Conservation (phyloP, 2,797 vertebrate species). For the Melanogrammus aeglefinus region DNA sequence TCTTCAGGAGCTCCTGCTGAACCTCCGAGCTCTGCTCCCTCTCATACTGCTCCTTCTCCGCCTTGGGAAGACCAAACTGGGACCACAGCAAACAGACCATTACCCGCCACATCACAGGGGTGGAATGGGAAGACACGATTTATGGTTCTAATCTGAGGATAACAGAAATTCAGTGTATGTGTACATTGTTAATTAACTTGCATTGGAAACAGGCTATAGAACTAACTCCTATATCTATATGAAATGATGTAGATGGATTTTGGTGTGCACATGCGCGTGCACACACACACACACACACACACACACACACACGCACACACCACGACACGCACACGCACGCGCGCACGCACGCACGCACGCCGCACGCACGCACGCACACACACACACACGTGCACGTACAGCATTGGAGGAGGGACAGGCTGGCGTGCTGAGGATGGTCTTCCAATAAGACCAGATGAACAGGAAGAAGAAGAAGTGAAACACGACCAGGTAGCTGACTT, state of each 20-base stretch:
- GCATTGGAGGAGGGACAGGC: conserved; percentile 86
- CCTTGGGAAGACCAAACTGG: conserved; percentile 80
- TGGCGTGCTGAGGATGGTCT: conserved; percentile 89
- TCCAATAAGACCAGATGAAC: conserved; percentile 98
- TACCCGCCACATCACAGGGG: background rate
- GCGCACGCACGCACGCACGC: background rate
- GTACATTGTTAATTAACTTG: background rate
- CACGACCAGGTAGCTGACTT: conserved; percentile 93
- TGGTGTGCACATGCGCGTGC: background rate
- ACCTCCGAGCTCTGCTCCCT: conserved; percentile 85
- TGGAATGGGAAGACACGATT: background rate
- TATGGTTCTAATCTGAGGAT: background rate
- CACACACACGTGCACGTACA: conserved; percentile 67
- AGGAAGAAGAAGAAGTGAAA: conserved; percentile 90
- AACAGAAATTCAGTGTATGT: background rate
- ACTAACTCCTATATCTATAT: background rate
- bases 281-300: background rate
- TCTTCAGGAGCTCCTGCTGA: conserved; percentile 88
- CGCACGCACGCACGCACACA: too few relatives aligned
- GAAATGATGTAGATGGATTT: background rate
- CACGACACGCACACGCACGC: background rate
- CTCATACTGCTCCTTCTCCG: conserved; percentile 90
- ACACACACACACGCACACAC: background rate
- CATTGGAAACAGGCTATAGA: background rate
- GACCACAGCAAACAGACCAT: background rate